These are phyloP conservation scores for Raillietiella orientalis DNA, from an alignment of 2,888 invertebrate species.

Conservation along the genomic window DNA sequence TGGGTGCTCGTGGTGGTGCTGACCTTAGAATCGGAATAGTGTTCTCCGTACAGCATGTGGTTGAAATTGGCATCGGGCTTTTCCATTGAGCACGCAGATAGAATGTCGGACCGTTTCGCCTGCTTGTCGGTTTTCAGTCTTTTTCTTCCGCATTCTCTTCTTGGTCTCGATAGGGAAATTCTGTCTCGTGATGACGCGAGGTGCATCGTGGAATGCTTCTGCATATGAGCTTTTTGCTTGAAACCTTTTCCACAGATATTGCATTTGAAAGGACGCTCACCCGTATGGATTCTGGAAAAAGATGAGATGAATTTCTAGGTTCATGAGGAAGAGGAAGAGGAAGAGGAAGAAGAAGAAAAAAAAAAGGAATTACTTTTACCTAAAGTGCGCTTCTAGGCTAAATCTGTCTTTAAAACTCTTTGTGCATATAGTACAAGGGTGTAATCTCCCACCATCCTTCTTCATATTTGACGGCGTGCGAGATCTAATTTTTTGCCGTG, in stretches of 20 bases:
- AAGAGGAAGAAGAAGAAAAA: no score
- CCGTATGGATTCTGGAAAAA: slow-evolving; percentile 1
- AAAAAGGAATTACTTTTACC: no score
- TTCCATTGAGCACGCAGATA: no score
- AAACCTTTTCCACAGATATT: slow-evolving; percentile 1
- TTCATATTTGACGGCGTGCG: background rate
- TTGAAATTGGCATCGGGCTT: background rate
- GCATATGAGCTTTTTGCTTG: slow-evolving; percentile 2
- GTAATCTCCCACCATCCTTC: background rate
- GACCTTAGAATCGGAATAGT: background rate
- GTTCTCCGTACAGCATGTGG: background rate
- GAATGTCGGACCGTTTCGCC: no score
- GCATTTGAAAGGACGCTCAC: slow-evolving; percentile 2
- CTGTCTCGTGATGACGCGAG: no score
- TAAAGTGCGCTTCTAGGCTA: slow-evolving; percentile 1
- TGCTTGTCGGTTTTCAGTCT: no score
- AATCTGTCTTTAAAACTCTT: slow-evolving; percentile 1
- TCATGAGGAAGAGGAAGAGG: no score
- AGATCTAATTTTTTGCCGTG: background rate
- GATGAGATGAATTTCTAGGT: no score
- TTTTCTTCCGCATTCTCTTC: no score
- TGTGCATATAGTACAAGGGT: slow-evolving; percentile 1
- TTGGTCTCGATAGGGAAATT: no score
- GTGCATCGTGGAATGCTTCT: slow-evolving; percentile 2
- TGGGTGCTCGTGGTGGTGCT: background rate